A percentile compares a stretch with the other conserved stretches of the same genome.
These are phyloP conservation scores for Pectinophora gossypiella DNA, from an alignment of 1,140 invertebrate genomes.

Conservation along the genomic window DNA sequence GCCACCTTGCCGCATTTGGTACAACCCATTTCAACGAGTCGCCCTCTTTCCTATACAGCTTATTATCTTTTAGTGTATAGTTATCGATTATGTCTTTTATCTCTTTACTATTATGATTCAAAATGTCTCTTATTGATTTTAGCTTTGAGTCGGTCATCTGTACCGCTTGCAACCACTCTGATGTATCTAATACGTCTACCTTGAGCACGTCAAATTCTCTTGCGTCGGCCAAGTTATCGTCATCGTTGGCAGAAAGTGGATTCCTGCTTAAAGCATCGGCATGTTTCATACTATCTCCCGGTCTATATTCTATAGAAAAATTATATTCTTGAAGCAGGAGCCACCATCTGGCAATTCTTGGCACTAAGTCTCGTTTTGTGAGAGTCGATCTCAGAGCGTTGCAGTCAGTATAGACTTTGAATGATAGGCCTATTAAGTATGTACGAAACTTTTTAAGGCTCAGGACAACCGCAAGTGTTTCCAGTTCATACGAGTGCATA, in stretches of 20 bases:
- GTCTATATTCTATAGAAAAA: conserved; percentile 24
- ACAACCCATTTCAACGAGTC: conserved; percentile 8
- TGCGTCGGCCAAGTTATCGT: background rate
- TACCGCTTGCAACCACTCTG: conserved; percentile 6
- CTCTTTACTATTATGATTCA: background rate
- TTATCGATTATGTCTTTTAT: conserved; percentile 5
- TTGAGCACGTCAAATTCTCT: background rate
- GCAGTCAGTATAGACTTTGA: conserved; percentile 10
- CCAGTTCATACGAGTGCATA: conserved; percentile 8
- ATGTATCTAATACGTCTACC: background rate
- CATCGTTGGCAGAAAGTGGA: background rate
- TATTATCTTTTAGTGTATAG: background rate
- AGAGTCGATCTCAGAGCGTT: conserved; percentile 2
- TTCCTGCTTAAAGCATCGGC: conserved; percentile 36
- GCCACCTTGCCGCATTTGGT: conserved; percentile 1
- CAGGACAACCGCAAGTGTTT: conserved; percentile 6
- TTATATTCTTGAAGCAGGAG: conserved; percentile 25
- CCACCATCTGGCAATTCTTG: conserved; percentile 23
- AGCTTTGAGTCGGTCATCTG: conserved; percentile 7
- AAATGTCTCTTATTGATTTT: conserved; percentile 5
- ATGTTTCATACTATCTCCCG: conserved; percentile 32
- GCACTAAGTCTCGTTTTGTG: conserved; percentile 17
- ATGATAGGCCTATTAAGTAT: conserved; percentile 2
- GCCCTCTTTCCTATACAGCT: background rate
- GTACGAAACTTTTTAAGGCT: conserved; percentile 7